Conservation (phyloP, 2,113 vertebrate genomes). For the Nothobranchius kuhntae region DNA sequence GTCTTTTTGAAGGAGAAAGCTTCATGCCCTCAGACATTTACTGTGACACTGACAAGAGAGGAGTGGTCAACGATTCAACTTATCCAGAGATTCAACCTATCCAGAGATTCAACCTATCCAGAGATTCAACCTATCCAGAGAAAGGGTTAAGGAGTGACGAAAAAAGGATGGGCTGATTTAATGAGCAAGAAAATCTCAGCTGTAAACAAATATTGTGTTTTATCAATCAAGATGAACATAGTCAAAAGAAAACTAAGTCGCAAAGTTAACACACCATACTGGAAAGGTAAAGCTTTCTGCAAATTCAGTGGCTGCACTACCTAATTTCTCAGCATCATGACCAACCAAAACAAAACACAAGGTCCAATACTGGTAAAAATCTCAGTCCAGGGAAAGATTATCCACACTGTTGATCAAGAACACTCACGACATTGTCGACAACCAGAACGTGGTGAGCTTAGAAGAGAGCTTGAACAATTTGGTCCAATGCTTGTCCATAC, state of each 20-base stretch:
- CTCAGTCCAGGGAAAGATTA: background rate
- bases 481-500: too few relatives aligned
- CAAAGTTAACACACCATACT: background rate
- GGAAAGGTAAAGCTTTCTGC: background rate
- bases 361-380: background rate
- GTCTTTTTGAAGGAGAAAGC: background rate
- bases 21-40: background rate
- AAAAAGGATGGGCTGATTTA: background rate
- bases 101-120: too few relatives aligned
- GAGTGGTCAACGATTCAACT: background rate
- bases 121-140: background rate
- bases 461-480: background rate
- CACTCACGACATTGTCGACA: background rate
- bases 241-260: background rate
- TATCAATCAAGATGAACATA: background rate
- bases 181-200: background rate
- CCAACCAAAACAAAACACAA: background rate
- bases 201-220: background rate
- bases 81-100: too few relatives aligned
- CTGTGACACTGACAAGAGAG: background rate
- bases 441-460: background rate
- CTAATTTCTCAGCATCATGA: background rate
- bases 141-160: background rate
- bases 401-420: background rate
- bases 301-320: slow-evolving; percentile 1